Percentiles rank a stretch among this genome's conserved stretches.
phyloP scores from a whole-genome alignment of 30 jellyfish, hydroid and myxozoan species.

The Aurelia coerulea region DNA sequence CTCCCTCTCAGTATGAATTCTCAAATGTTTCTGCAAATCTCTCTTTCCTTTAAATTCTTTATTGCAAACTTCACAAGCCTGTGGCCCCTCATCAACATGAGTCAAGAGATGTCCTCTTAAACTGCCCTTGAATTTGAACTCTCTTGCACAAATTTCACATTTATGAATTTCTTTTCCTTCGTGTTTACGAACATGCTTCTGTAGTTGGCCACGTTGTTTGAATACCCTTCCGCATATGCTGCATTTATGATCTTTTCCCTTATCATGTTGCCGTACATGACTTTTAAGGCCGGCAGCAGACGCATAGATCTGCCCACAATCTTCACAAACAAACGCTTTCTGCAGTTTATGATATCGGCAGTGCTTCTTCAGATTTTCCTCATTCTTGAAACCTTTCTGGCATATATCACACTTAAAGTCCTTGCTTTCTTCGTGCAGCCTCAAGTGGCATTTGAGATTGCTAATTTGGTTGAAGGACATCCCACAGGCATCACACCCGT shows the following conservation, averaged over 20 bases:
- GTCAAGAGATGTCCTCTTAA: not conserved
- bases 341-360: not conserved
- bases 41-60: not conserved
- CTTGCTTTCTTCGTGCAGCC: not conserved
- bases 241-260: not conserved
- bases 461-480: slow-evolving; percentile 4
- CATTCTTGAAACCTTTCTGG: slow-evolving; percentile 1
- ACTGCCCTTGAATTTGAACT: not conserved
- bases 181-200: not conserved
- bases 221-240: not conserved
- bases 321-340: not conserved
- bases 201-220: not conserved
- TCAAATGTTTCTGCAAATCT: not conserved
- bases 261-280: not conserved
- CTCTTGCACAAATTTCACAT: not conserved
- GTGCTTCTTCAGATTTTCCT: not conserved
- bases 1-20: not conserved
- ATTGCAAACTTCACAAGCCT: not conserved
- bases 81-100: not conserved
- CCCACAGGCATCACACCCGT: slow-evolving; percentile 18
- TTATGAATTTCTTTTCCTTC: not conserved
- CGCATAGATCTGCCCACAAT: not conserved
- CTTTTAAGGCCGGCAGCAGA: not conserved
- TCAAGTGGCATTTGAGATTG: slow-evolving; percentile 8
- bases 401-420: slow-evolving; percentile 19